Percentiles rank a stretch among this genome's conserved stretches.
These are phyloP conservation scores for Thelaira solivaga DNA, from an alignment of 2,888 invertebrate genomes.

Conservation along the genomic window DNA sequence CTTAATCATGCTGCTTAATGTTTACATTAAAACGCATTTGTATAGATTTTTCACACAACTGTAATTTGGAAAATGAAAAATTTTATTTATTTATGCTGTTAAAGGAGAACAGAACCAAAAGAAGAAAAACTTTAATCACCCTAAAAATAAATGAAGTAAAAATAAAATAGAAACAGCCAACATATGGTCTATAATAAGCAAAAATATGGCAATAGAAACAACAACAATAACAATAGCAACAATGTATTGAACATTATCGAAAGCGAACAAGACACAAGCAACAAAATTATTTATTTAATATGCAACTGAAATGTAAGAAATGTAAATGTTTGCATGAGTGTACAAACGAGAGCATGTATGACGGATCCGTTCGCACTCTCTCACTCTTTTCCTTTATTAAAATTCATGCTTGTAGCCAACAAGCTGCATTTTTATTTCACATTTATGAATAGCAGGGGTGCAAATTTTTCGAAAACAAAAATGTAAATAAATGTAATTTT, in stretches of 20 bases:
- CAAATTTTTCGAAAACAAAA: too few species aligned
- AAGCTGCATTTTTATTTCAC: too few species aligned
- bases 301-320: slow-evolving; percentile 11
- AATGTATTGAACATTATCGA: slow-evolving; percentile 18
- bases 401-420: background rate
- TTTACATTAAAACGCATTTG: background rate
- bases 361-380: background rate
- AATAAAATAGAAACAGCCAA: slow-evolving; percentile 24
- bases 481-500: too few species aligned
- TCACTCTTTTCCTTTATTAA: background rate
- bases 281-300: slow-evolving; percentile 3
- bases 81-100: background rate
- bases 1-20: background rate
- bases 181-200: slow-evolving; percentile 23
- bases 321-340: background rate
- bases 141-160: slow-evolving; percentile 23
- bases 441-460: background rate
- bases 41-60: background rate
- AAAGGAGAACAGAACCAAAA: background rate
- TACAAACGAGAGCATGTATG: too few species aligned
- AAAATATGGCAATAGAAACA: too few species aligned
- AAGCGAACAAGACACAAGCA: background rate
- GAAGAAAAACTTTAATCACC: background rate
- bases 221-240: background rate
- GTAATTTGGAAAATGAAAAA: slow-evolving; percentile 1